Evolutionary conservation across 30 jellyfish, hydroid and myxozoan genomes (phyloP), one percentile per base, ranked within the genome.

Genomic region (Aurelia coerulea): DNA sequence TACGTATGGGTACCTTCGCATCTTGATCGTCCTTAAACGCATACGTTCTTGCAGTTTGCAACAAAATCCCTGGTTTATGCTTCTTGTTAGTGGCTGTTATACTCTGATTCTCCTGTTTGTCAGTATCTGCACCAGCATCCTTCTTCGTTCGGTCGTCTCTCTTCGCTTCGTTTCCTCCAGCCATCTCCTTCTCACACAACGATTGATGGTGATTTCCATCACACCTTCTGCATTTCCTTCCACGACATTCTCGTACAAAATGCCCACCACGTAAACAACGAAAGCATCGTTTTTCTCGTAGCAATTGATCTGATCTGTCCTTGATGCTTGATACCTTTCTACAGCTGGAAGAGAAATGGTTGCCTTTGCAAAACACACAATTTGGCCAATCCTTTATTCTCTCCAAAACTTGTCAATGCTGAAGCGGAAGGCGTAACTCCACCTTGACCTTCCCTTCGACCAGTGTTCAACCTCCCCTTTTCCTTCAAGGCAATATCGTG

Each of bases 231-330:
- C 10, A 53, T 53, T 53, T 53, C 65, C 15, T 53, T 53, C 65
- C 65, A 53, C 65, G 15, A 53, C 65, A 53, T 53, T 53, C 65
- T 53, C 65, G 10, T 8, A 53, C 65, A 53, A 53, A 53, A 53
- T 53, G 65, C 65, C 65, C 65, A 53, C 65, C 65, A 53, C 65
- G 65, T 53, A 53, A 53, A 53, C 15, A 53, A 53, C 65, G 65
- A n/a, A n/a, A n/a, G n/a, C n/a, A n/a, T n/a, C n/a, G n/a, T 53
- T 53, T 53, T 15, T 53, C 65, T 53, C 65, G 65, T 53, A 53
- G 65, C 65, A 53, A 53, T 8, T 53, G 65, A 53, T 53, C 65
- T 15, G 65, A 15, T 53, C 65, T 53, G 65, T 53, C 65, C 65
- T 53, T 53, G 15, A 53, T 53, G 15, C 65, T 53, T 10, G 65